Evolutionary conservation across 2,113 vertebrate genomes (phyloP), one percentile per base, ranked within the genome.

Genomic region (Dasyornis broadbenti): DNA sequence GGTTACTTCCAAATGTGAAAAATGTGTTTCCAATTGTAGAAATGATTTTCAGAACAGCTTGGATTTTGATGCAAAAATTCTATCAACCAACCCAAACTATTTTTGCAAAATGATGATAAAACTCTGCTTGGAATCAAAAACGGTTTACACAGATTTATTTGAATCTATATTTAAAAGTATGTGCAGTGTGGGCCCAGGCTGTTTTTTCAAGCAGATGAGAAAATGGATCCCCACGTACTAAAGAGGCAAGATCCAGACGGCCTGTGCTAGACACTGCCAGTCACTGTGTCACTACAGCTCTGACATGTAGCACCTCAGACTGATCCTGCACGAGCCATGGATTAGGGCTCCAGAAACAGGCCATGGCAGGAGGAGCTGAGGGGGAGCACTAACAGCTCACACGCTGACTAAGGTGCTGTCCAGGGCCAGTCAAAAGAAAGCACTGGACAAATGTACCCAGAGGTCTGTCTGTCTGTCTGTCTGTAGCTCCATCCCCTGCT

Each of bases 31-130:
- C 50, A 82, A 28, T 63, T 68, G 40, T 66, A 73, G 85, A 89
- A 94, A 94, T 6, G 5, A 68, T 76, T 95, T 92, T 70, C 96
- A 81, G 81, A 93, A 94, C 27, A 88, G 66, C 63, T 94, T 82
- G 42, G 69, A 91, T 89, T 90, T 94, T 94, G 94, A 63, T 40
- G 66, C 57, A 76, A 87, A 96, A 96, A 94, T 85, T 93, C 95
- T 85, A 89, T 90, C 90, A 95, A 96, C 86, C 77, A 97, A 94
- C 91, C 53, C 71, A 91, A 96, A 92, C 8, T 49, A 54, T 90
- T 92, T 94, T 95, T 64, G 39, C 54, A 89, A 96, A 96, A 89
- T 15, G 49, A 82, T 78, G 89, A 91, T 89, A 94, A 96, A 95
- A 80, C 31, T 94, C 71, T 75, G 63, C 72, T 94, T 85, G 59